Evolutionary conservation across 1,140 invertebrate genomes (phyloP).

Genomic region (Diuraphis noxia): DNA sequence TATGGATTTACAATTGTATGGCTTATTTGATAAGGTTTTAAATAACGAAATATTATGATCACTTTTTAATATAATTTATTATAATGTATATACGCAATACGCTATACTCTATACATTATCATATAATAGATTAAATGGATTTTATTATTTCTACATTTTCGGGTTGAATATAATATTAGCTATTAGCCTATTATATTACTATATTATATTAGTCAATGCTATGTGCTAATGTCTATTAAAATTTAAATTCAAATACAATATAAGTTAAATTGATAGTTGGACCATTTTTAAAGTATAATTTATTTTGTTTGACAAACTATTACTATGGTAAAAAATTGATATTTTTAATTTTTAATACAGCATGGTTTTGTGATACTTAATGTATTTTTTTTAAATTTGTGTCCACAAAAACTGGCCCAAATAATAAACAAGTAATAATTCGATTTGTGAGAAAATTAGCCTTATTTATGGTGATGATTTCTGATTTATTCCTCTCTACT

Average conservation of each 20-base stretch:
- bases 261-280: too few relatives aligned
- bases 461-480: not conserved
- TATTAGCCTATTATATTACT: too few relatives aligned
- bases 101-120: too few relatives aligned
- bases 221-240: too few relatives aligned
- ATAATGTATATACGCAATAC: not conserved
- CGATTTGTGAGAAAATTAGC: not conserved
- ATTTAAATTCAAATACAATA: too few relatives aligned
- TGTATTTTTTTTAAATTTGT: not conserved
- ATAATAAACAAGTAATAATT: not conserved
- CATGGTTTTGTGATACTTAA: not conserved
- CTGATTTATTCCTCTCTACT: not conserved
- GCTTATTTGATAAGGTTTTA: not conserved
- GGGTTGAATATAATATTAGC: too few relatives aligned
- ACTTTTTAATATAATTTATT: not conserved
- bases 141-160: too few relatives aligned
- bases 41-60: not conserved
- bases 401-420: not conserved
- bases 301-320: not conserved
- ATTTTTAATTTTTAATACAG: too few relatives aligned
- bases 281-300: too few relatives aligned
- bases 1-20: not conserved
- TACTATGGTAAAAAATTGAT: not conserved
- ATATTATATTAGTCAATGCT: too few relatives aligned
- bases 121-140: too few relatives aligned